phyloP scores from a whole-genome alignment of 1,140 invertebrate genomes.

The Pissodes strobi region DNA sequence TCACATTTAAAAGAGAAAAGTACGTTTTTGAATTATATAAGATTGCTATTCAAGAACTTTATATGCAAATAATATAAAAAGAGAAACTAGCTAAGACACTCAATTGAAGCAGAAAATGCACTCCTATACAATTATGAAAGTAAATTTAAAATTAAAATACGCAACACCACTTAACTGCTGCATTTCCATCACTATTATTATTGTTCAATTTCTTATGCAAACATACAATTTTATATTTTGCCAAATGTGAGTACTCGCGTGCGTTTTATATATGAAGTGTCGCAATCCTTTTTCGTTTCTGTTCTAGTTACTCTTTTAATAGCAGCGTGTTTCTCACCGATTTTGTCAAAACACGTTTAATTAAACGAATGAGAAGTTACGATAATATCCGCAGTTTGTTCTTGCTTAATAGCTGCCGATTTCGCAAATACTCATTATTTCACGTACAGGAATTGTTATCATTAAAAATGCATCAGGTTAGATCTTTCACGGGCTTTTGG shows the following conservation, averaged over 20 bases:
- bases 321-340: background rate
- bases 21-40: background rate
- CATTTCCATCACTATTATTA: conserved; percentile 11
- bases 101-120: conserved; percentile 1
- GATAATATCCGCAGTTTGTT: background rate
- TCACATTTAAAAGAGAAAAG: background rate
- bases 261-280: conserved; percentile 3
- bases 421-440: background rate
- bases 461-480: background rate
- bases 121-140: conserved; percentile 13
- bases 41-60: background rate
- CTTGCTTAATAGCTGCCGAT: background rate
- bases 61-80: background rate
- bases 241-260: background rate
- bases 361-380: background rate
- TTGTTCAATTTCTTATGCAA: conserved; percentile 21
- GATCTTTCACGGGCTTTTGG: no score
- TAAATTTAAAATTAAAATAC: conserved; percentile 5
- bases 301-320: conserved; percentile 28
- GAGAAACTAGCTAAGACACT: conserved; percentile 10
- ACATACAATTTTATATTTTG: background rate
- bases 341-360: conserved; percentile 13
- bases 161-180: conserved; percentile 1
- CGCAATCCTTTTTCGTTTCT: conserved; percentile 7
- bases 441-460: background rate